phyloP scores from a whole-genome alignment of 2,888 invertebrate genomes.

The Agrochola lota region DNA sequence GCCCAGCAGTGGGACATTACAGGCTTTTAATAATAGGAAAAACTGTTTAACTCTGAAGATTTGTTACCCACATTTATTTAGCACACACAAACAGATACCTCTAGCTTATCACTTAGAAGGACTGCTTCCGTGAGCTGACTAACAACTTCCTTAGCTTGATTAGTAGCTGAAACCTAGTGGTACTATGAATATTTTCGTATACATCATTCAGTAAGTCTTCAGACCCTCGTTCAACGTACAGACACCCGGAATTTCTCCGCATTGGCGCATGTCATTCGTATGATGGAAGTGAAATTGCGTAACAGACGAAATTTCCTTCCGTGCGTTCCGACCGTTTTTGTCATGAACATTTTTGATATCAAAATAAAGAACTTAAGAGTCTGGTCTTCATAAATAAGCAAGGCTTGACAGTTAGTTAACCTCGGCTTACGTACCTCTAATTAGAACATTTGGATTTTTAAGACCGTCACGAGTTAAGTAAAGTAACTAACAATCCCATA shows the following conservation, averaged over 20 bases:
- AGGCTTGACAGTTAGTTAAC: constrained; percentile 4
- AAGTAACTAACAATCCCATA: background rate
- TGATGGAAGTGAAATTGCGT: constrained; percentile 38
- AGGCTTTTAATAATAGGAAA: too few species aligned
- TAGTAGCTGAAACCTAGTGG: constrained; percentile 8
- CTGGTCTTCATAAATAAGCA: constrained; percentile 31
- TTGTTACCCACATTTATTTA: background rate
- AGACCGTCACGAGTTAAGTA: background rate
- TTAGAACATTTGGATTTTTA: background rate
- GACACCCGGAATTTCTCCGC: constrained; percentile 29
- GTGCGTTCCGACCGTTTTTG: constrained; percentile 23
- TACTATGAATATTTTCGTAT: constrained; percentile 23
- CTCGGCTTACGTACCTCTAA: background rate
- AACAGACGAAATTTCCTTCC: constrained; percentile 37
- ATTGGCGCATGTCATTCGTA: constrained; percentile 29
- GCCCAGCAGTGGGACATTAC: too few species aligned
- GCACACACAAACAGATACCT: background rate
- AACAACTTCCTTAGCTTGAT: constrained; percentile 39
- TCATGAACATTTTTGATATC: constrained; percentile 45
- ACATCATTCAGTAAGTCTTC: constrained; percentile 25
- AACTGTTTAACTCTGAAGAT: background rate
- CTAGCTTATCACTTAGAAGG: constrained; percentile 33
- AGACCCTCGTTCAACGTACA: constrained; percentile 17
- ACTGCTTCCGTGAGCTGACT: constrained; percentile 39
- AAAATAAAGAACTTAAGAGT: constrained; percentile 39